Evolutionary conservation across 2,113 vertebrate species (phyloP).

Genomic region (Montifringilla adamsi): DNA sequence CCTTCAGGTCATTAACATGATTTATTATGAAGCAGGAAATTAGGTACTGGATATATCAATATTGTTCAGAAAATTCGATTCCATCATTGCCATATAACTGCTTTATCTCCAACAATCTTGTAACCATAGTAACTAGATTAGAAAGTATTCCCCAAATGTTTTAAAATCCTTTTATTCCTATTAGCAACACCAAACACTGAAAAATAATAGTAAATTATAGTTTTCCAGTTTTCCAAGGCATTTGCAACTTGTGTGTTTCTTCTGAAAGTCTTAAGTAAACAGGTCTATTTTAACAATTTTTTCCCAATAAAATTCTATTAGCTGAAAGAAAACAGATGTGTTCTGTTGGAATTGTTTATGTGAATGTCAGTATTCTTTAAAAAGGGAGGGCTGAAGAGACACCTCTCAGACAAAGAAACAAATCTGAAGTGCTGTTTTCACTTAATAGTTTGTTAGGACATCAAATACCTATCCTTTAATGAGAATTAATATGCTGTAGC

Average conservation of each 20-base stretch:
- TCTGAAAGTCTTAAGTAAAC: constrained; percentile 53
- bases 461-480: not conserved
- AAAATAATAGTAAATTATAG: constrained; percentile 7
- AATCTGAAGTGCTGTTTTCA: not conserved
- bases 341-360: not conserved
- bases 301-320: not conserved
- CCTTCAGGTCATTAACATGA: constrained; percentile 63
- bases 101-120: constrained; percentile 49
- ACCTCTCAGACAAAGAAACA: not conserved
- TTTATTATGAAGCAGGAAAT: constrained; percentile 74
- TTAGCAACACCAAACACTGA: not conserved
- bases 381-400: not conserved
- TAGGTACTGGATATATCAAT: constrained; percentile 70
- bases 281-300: not conserved
- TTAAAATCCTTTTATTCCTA: constrained; percentile 37
- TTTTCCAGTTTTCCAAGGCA: constrained; percentile 50
- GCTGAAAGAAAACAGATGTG: not conserved
- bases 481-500: constrained; percentile 21
- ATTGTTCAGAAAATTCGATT: constrained; percentile 64
- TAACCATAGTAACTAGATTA: constrained; percentile 69
- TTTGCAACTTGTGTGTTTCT: not conserved
- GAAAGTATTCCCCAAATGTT: constrained; percentile 42
- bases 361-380: not conserved
- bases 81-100: constrained; percentile 39
- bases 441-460: constrained; percentile 19